A percentile compares a stretch with the other conserved stretches of the same genome.
These are phyloP conservation scores for Pseudolaguvia tuberculata DNA, from an alignment of 2,113 vertebrate genomes.

Conservation along the genomic window DNA sequence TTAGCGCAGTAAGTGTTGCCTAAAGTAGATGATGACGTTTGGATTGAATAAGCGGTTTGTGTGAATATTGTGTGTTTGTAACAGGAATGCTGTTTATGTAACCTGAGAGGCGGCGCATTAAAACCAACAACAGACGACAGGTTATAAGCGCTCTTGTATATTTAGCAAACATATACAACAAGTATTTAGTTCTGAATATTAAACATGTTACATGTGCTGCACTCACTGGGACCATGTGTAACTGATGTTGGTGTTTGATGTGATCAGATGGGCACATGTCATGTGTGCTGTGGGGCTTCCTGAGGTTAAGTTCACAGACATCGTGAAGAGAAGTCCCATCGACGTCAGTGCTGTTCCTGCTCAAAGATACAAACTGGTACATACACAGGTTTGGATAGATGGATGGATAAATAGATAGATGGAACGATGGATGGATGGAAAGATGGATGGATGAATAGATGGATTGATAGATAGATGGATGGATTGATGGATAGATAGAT, in stretches of 20 bases:
- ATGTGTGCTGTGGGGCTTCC: conserved; percentile 92
- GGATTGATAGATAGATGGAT: too few species aligned
- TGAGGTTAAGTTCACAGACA: conserved; percentile 87
- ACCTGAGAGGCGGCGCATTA: conserved; percentile 91
- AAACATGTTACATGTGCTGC: too few species aligned
- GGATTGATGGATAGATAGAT: too few species aligned
- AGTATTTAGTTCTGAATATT: too few species aligned
- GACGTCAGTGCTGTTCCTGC: conserved; percentile 87
- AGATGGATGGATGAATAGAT: too few species aligned
- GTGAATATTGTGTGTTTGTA: conserved; percentile 2
- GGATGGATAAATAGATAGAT: too few species aligned
- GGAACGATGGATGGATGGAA: too few species aligned
- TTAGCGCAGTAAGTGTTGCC: conserved; percentile 80
- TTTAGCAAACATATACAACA: too few species aligned
- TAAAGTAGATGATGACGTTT: neutral
- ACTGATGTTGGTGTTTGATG: neutral
- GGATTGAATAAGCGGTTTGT: neutral
- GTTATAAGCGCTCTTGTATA: conserved; percentile 66
- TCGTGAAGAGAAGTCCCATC: conserved; percentile 82
- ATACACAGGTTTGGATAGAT: too few species aligned
- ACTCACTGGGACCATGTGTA: neutral
- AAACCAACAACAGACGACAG: conserved; percentile 87
- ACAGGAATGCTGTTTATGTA: conserved; percentile 96
- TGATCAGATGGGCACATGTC: conserved; percentile 88
- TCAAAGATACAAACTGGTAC: conserved; percentile 93